Evolutionary conservation across 2,888 invertebrate genomes (phyloP).

Genomic region (Caenorhabditis sp.): DNA sequence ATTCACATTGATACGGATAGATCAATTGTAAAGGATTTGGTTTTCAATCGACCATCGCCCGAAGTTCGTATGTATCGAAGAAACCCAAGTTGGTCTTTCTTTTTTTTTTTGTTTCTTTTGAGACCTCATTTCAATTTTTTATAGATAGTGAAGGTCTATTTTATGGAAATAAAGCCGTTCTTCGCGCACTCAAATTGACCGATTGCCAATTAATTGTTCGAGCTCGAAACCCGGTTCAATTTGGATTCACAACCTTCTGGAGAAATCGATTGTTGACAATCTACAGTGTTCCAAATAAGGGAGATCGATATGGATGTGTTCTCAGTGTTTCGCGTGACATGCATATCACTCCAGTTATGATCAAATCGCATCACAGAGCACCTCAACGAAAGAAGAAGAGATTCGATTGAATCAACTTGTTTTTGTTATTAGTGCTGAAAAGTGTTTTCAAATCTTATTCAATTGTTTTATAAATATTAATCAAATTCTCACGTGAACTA

Average conservation of each 20-base stretch:
- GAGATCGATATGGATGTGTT: not conserved
- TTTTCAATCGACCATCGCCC: constrained; percentile 41
- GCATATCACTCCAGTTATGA: not conserved
- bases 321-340: not conserved
- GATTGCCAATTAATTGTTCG: not conserved
- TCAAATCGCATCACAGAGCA: not conserved
- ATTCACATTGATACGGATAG: constrained; percentile 17
- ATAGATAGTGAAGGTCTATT: not conserved
- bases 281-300: not conserved
- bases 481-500: too few relatives aligned
- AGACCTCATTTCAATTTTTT: too few relatives aligned
- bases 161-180: not conserved
- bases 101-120: too few relatives aligned
- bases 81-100: constrained; percentile 15
- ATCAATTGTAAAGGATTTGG: constrained; percentile 31
- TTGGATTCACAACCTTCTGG: not conserved
- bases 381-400: too few relatives aligned
- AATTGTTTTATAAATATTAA: too few relatives aligned
- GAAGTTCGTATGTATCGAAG: constrained; percentile 44
- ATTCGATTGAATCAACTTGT: too few relatives aligned
- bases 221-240: not conserved
- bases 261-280: not conserved
- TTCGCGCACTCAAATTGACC: not conserved
- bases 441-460: too few relatives aligned
- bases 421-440: too few relatives aligned